Conservation (phyloP, 2,797 vertebrate species). For the Pipistrellus nathusii region DNA sequence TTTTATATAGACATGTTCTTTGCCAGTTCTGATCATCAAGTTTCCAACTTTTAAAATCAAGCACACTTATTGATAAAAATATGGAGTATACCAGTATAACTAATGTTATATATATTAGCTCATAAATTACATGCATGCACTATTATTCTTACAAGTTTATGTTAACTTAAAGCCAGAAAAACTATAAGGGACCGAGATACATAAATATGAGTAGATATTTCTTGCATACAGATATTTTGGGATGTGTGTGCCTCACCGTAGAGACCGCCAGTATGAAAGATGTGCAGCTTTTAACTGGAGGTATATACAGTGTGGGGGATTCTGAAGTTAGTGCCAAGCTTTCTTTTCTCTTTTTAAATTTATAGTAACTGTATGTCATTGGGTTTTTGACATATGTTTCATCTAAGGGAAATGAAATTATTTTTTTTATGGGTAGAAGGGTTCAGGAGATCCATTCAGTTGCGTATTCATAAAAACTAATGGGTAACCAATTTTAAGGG, state of each 20-base stretch:
- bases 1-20: not conserved
- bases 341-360: slow-evolving; percentile 49
- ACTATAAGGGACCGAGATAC: not conserved
- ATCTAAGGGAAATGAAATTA: slow-evolving; percentile 26
- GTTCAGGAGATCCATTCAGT: not conserved
- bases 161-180: slow-evolving; percentile 15
- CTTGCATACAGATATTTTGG: not conserved
- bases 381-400: slow-evolving; percentile 50
- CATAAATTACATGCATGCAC: not conserved
- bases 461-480: not conserved
- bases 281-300: not conserved
- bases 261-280: not conserved
- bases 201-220: not conserved
- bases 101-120: not conserved
- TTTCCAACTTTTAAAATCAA: slow-evolving; percentile 39
- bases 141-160: slow-evolving; percentile 11
- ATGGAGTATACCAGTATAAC: not conserved
- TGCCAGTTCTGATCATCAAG: not conserved
- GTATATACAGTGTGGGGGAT: not conserved
- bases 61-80: not conserved
- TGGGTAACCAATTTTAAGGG: not conserved
- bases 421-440: not conserved
- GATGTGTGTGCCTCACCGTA: not conserved
- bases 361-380: not conserved
- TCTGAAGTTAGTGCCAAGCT: slow-evolving; percentile 24